Evolutionary conservation across 2,888 invertebrate genomes (phyloP).

Genomic region (Rhogogaster chlorosoma): DNA sequence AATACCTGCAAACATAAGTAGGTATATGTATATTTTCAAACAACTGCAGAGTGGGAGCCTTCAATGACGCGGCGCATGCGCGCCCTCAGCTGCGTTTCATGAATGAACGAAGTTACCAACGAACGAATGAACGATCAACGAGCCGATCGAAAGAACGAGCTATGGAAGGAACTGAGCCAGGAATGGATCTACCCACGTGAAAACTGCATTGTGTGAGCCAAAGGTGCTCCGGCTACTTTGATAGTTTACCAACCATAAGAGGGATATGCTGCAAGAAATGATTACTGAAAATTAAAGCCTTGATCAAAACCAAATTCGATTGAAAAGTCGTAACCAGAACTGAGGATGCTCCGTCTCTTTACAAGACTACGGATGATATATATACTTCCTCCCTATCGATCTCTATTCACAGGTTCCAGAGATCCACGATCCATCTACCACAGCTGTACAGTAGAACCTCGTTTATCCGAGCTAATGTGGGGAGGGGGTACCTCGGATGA

Average conservation of each 20-base stretch:
- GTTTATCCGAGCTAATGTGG: no score
- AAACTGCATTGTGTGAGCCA: conserved; percentile 38
- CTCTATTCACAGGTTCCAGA: background rate
- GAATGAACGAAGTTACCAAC: conserved; percentile 67
- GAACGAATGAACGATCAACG: conserved; percentile 51
- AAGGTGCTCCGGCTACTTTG: conserved; percentile 26
- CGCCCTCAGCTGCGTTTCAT: conserved; percentile 67
- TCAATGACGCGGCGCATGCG: conserved; percentile 54
- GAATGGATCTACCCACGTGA: conserved; percentile 45
- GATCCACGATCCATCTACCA: background rate
- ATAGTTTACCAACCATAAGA: background rate
- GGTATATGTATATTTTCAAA: conserved; percentile 41
- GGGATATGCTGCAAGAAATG: background rate
- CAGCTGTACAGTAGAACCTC: no score
- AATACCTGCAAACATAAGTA: background rate
- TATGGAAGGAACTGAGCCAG: conserved; percentile 33
- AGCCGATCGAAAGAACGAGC: conserved; percentile 51
- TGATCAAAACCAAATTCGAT: background rate
- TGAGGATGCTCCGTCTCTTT: background rate
- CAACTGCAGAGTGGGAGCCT: conserved; percentile 41
- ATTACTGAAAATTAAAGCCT: background rate
- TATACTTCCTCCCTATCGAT: background rate
- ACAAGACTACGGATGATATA: background rate
- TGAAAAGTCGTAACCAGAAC: background rate
- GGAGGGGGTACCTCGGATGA: no score